Conservation (phyloP, 2,797 vertebrate genomes). For the Odontamblyopus lacepedii region DNA sequence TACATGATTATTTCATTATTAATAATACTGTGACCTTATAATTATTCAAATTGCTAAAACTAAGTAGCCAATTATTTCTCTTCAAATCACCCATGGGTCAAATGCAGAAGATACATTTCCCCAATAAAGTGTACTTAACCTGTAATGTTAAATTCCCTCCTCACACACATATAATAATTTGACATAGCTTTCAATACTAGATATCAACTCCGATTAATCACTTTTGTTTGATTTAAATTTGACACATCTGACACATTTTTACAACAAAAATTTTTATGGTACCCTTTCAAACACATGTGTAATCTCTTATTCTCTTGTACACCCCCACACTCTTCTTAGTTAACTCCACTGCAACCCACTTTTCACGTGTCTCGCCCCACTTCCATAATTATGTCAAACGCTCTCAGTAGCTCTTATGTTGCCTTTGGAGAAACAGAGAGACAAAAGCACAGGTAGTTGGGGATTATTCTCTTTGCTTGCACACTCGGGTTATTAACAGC, state of each 20-base stretch:
- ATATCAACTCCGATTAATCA: background rate
- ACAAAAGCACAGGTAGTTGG: constrained; percentile 43
- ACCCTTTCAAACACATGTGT: background rate
- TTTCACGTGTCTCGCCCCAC: background rate
- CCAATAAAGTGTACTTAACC: background rate
- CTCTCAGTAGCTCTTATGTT: background rate
- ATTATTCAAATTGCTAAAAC: no score
- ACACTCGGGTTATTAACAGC: constrained; percentile 65
- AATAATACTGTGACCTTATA: no score
- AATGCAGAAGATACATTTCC: no score
- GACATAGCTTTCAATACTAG: background rate
- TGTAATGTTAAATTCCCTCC: background rate
- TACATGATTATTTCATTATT: no score
- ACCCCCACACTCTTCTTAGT: background rate
- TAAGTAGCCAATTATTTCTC: no score
- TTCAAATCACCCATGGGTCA: no score
- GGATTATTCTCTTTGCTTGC: constrained; percentile 52
- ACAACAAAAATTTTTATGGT: background rate
- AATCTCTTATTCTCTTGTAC: background rate
- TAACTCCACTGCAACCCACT: background rate
- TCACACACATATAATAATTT: background rate
- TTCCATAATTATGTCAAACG: background rate
- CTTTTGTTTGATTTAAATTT: background rate
- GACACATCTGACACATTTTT: background rate
- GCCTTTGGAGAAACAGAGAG: constrained; percentile 23